Base-by-base conservation (phyloP, 2,797 vertebrate genomes). In the Tragopan temminckii region DNA sequence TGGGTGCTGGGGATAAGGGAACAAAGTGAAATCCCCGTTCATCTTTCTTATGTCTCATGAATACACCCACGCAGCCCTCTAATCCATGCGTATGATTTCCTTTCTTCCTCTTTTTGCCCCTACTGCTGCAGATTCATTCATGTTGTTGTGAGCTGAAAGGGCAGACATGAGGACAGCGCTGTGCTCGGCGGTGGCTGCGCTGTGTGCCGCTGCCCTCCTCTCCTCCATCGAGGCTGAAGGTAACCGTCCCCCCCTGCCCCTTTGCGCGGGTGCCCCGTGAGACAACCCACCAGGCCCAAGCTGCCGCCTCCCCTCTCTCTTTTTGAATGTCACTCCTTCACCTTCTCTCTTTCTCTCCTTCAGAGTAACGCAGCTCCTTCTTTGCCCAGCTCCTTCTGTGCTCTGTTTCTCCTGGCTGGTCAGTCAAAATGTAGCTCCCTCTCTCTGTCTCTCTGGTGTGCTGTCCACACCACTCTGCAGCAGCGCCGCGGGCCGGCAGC, bases 111-210 rank as follows among this genome's bases (percentile, higher is more conserved):
- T 59, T 53, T 63, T 95, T 13, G 38, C 40, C 63, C 33, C 93
- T 72, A 70, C 96, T 78, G 92, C 95, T 92, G 69, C 97, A 99
- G 99, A 98, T 98, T 96, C 97, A 98, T 99, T 98, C 98, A 99
- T 99, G 99, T 76, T 97, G 98, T 98, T 98, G 98, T 99, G 98
- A 97, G 96, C 94, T 84, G 93, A 92, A 97, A 96, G 95, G 76
- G 90, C 97, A 96, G 98, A 97, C 96, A 99, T 99, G 99, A 98
- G 98, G 98, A 98, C 97, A 96, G 97, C 98, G 95, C 97, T 99
- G 96, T 98, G 94, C 95, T 94, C 98, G 95, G 98, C 95, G 95
- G 97, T 97, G 33, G 98, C 98, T 91, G 98, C 98, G 95, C 91
- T 99, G 82, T 98, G 98, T 94, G 98, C 98, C 81, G 97, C 97